Conservation (phyloP, 2,888 invertebrate species). For the Beris chalybata region DNA sequence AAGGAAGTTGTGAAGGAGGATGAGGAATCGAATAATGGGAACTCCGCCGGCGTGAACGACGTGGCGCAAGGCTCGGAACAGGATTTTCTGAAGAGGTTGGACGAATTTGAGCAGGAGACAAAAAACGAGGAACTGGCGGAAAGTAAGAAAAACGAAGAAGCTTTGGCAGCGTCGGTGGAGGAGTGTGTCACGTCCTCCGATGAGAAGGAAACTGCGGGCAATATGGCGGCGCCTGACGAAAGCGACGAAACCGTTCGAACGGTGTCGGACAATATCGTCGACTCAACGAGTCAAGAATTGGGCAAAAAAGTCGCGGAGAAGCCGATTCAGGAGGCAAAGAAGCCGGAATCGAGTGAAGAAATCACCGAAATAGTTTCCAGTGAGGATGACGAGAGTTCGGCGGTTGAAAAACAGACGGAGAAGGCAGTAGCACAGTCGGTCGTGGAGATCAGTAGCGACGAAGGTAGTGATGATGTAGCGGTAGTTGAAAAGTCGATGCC, state of each 20-base stretch:
- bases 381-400: neutral
- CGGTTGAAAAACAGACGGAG: no score
- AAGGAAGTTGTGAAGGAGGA: conserved; percentile 40
- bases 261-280: conserved; percentile 10
- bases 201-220: conserved; percentile 15
- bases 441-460: no score
- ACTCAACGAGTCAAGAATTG: conserved; percentile 19
- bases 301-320: neutral
- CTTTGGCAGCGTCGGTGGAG: neutral
- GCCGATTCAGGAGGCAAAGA: no score
- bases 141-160: neutral
- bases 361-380: neutral
- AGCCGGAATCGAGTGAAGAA: conserved; percentile 3
- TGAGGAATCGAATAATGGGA: conserved; percentile 22
- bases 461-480: no score
- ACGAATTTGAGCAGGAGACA: conserved; percentile 25
- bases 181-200: conserved; percentile 23
- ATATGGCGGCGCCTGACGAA: neutral
- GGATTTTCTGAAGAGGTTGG: conserved; percentile 41
- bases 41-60: neutral
- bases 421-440: no score
- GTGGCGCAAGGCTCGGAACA: conserved; percentile 36
- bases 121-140: neutral
- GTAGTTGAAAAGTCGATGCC: no score
- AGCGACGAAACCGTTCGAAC: conserved; percentile 12